These are phyloP conservation scores for Okamejei kenojei DNA, from an alignment of 2,797 vertebrate species.

Conservation along the genomic window DNA sequence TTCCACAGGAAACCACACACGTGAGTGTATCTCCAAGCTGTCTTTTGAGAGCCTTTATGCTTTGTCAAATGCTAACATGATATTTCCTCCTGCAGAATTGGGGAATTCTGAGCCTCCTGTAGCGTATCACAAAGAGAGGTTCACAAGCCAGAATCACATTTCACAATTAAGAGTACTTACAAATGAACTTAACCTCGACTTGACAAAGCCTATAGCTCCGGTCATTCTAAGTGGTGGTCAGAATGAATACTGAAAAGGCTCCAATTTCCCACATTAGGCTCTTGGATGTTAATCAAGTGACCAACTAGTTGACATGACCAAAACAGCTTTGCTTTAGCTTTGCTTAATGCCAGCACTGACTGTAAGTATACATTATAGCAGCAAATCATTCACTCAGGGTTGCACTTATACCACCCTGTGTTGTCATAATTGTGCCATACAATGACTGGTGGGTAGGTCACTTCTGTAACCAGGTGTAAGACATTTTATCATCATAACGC, in stretches of 20 bases:
- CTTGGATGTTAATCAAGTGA: neutral
- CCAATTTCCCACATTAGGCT: conserved; percentile 26
- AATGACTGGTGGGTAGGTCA: conserved; percentile 32
- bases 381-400: conserved; percentile 19
- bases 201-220: neutral
- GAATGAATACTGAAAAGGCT: neutral
- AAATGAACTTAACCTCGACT: neutral
- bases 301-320: neutral
- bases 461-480: neutral
- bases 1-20: neutral
- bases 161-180: conserved; percentile 14
- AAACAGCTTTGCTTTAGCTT: neutral
- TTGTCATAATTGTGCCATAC: conserved; percentile 34
- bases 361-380: neutral
- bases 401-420: neutral
- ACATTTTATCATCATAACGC: neutral
- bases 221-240: conserved; percentile 22
- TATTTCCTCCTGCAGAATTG: neutral
- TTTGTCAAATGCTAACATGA: neutral
- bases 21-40: neutral
- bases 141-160: neutral
- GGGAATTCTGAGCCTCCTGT: too few species aligned
- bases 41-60: neutral
- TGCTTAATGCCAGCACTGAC: conserved; percentile 22
- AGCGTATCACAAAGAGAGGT: neutral